Conservation (phyloP, 2,888 invertebrate genomes). For the Lomographa bimaculata region DNA sequence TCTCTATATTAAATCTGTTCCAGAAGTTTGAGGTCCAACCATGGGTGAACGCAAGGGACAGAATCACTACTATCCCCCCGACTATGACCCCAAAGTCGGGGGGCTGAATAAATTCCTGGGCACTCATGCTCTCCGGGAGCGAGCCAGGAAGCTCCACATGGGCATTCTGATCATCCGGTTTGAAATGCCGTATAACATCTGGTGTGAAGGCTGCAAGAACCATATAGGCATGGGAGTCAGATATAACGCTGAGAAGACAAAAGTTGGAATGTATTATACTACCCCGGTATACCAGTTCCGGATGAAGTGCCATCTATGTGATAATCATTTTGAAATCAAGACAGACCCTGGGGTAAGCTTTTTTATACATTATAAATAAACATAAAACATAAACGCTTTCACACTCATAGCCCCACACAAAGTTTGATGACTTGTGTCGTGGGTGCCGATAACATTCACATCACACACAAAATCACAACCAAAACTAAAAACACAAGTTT, state of each 20-base stretch:
- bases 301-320: conserved; percentile 99
- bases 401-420: too few species aligned
- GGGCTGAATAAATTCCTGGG: conserved; percentile 97
- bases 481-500: too few species aligned
- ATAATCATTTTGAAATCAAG: conserved; percentile 98
- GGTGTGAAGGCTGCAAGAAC: conserved; percentile 99
- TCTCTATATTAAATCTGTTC: too few species aligned
- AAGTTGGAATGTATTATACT: conserved; percentile 98
- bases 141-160: conserved; percentile 96
- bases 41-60: conserved; percentile 99
- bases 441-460: too few species aligned
- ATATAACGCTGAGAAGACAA: conserved; percentile 97
- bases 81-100: conserved; percentile 97
- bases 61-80: conserved; percentile 99
- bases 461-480: too few species aligned
- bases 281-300: conserved; percentile 99
- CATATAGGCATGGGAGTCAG: conserved; percentile 99
- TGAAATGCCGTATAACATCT: conserved; percentile 99
- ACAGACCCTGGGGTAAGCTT: conserved; percentile 97
- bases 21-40: conserved; percentile 54
- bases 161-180: conserved; percentile 98
- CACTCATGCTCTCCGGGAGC: conserved; percentile 97
- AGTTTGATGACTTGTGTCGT: too few species aligned
- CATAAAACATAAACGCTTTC: too few species aligned
- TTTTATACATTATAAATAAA: too few species aligned